phyloP scores from a whole-genome alignment of 2,797 vertebrate genomes.

The Orestias chungarensis region DNA sequence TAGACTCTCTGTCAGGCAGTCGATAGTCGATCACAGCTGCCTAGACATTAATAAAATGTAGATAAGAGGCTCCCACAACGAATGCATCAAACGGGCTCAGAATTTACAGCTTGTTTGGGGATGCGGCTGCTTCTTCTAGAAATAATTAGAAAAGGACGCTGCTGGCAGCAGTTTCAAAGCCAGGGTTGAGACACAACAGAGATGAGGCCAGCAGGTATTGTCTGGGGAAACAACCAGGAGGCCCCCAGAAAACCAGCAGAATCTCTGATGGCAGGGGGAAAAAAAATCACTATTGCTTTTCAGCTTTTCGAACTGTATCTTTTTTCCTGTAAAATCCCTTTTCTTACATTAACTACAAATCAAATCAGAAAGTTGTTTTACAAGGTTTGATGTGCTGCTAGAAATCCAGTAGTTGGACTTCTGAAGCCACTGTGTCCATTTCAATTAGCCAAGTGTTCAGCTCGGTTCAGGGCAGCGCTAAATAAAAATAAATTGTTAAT shows the following conservation, averaged over 20 bases:
- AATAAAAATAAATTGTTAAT: too few species aligned
- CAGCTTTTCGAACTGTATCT: not conserved
- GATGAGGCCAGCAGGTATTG: not conserved
- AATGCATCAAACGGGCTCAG: not conserved
- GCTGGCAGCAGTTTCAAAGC: not conserved
- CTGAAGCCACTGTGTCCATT: not conserved
- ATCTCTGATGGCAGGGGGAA: not conserved
- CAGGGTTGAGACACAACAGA: not conserved
- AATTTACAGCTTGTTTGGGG: not conserved
- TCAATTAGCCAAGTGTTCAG: not conserved
- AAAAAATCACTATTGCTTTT: not conserved
- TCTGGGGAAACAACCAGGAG: constrained; percentile 1
- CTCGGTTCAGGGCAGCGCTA: too few species aligned
- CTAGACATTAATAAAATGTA: not conserved
- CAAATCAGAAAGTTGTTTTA: not conserved
- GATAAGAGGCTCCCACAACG: not conserved
- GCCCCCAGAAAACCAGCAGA: constrained; percentile 1
- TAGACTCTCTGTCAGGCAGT: not conserved
- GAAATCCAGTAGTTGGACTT: not conserved
- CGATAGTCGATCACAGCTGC: not conserved
- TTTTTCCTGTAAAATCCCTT: not conserved
- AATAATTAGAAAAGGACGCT: not conserved
- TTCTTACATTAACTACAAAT: not conserved
- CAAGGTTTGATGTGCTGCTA: not conserved
- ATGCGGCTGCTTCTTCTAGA: not conserved